Percentiles rank a stretch among this genome's conserved stretches.
These are phyloP conservation scores for Coptodon bakossiorum DNA, from an alignment of 2,113 vertebrate species.

Conservation along the genomic window DNA sequence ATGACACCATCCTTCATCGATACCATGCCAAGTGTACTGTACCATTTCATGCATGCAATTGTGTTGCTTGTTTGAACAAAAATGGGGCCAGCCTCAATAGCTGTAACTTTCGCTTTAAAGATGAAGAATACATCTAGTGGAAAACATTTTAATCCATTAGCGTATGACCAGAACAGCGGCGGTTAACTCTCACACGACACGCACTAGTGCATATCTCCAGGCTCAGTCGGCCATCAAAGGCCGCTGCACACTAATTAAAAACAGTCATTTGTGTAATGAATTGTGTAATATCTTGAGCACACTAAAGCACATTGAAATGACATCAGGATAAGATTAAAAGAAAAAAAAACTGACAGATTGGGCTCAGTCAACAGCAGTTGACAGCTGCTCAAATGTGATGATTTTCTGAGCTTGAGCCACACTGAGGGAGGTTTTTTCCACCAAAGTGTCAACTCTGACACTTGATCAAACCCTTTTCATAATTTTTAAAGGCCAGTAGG, in stretches of 20 bases:
- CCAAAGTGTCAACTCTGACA: background rate
- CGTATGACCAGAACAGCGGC: background rate
- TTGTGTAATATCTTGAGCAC: background rate
- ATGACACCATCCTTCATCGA: background rate
- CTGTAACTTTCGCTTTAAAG: background rate
- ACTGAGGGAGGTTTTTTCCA: background rate
- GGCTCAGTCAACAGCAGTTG: background rate
- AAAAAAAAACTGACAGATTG: background rate
- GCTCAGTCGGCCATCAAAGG: background rate
- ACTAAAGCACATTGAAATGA: background rate
- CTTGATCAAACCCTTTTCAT: background rate
- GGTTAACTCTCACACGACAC: background rate
- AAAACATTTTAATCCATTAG: background rate
- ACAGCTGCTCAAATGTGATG: background rate
- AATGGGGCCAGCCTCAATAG: background rate
- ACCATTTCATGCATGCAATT: background rate
- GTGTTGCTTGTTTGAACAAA: background rate
- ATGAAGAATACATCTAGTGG: background rate
- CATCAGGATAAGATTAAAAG: background rate
- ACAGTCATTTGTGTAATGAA: background rate
- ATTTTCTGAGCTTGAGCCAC: background rate
- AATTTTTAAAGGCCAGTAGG: background rate
- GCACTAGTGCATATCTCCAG: background rate
- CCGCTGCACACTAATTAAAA: conserved; percentile 23
- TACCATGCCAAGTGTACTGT: background rate